A percentile compares a stretch with the other conserved stretches of the same genome.
phyloP scores from a whole-genome alignment of 2,888 invertebrate species.

The Metopia argyrocephala region DNA sequence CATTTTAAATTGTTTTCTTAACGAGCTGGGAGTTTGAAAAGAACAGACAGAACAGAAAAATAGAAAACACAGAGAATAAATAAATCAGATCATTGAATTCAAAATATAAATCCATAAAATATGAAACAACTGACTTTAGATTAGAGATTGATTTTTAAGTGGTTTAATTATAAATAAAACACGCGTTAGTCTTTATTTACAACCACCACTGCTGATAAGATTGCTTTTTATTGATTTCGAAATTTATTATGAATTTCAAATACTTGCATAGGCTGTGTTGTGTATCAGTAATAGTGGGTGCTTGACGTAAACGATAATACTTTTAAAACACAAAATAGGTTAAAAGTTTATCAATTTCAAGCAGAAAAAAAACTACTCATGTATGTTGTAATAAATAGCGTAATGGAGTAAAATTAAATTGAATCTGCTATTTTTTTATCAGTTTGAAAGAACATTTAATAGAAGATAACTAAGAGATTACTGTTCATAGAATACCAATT shows the following conservation, averaged over 20 bases:
- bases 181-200: background rate
- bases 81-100: constrained; percentile 50
- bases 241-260: background rate
- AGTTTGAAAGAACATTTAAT: too few relatives aligned
- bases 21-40: constrained; percentile 31
- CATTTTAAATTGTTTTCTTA: constrained; percentile 31
- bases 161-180: background rate
- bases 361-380: too few relatives aligned
- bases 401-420: too few relatives aligned
- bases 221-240: background rate
- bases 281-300: constrained; percentile 47
- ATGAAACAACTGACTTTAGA: background rate
- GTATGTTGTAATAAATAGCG: too few relatives aligned
- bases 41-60: background rate
- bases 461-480: too few relatives aligned
- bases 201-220: constrained; percentile 46
- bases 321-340: background rate
- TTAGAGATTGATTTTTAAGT: background rate
- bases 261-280: background rate
- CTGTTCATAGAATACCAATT: too few relatives aligned
- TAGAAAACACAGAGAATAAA: background rate
- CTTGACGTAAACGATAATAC: constrained; percentile 28
- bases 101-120: background rate
- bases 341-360: constrained; percentile 39
- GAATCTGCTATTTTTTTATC: too few relatives aligned